Evolutionary conservation across 2,797 vertebrate species (phyloP).

Genomic region (Tangara arthus): DNA sequence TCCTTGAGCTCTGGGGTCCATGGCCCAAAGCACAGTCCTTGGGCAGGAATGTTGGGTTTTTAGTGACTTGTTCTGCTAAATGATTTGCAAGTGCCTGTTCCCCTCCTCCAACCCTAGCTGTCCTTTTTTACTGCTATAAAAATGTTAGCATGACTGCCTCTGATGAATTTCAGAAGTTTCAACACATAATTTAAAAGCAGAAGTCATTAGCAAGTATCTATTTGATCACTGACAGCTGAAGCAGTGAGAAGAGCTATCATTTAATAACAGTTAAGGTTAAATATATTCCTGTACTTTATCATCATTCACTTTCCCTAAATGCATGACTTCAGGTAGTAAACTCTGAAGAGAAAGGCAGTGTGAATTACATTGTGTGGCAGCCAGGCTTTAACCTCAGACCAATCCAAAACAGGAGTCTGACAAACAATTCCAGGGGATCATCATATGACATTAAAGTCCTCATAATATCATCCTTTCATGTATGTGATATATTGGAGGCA

Average conservation of each 20-base stretch:
- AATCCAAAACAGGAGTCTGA: not conserved
- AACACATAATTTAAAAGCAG: not conserved
- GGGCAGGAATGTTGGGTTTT: fast-evolving
- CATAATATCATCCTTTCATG: not conserved
- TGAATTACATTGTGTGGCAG: not conserved
- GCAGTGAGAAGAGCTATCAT: conserved; percentile 5
- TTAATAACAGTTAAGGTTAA: conserved; percentile 47
- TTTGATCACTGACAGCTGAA: conserved; percentile 21
- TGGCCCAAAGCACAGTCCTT: not conserved
- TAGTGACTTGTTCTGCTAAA: not conserved
- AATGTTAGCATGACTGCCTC: not conserved
- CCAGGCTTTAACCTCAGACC: not conserved
- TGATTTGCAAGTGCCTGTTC: not conserved
- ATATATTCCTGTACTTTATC: conserved; percentile 12
- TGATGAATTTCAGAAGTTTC: conserved; percentile 21
- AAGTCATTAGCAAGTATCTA: not conserved
- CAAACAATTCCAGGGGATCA: conserved; percentile 14
- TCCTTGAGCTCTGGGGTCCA: not conserved
- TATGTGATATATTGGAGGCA: not conserved
- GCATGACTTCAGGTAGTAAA: not conserved
- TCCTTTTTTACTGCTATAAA: not conserved
- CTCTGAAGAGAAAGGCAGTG: not conserved
- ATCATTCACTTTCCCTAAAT: not conserved
- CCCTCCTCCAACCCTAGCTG: not conserved
- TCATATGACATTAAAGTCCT: conserved; percentile 19